Base-by-base conservation (phyloP, 2,888 invertebrate genomes). In the Argyresthia albistria region DNA sequence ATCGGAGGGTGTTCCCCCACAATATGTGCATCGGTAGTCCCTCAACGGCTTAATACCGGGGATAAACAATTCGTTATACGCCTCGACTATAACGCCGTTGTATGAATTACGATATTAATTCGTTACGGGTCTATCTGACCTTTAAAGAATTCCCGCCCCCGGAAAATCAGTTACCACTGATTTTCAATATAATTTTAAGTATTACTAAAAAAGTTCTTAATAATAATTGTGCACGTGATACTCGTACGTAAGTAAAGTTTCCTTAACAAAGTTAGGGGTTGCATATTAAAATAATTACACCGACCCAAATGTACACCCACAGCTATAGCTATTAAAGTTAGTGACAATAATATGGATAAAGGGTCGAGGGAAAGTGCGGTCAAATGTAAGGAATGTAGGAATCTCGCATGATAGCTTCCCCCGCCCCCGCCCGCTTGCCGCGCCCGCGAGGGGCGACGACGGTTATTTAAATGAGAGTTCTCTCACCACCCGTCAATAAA, bases 401-500 rank as follows among this genome's bases (percentile, higher is more conserved):
- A 54, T 54, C 50, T 55, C 55, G 56, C 57, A 57, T 57, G 58
- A 58, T 59, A 57, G 56, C 59, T 53, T 46, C 50, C 51, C 55
- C 58, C 54, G 36, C 52, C 58, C 54, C 54, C 55, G 56, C 55
- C 55, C 56, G 62, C 55, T 57, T 59, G 61, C 59, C 62, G 66
- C 67, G 72, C 68, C 65, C 64, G 57, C 56, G 59, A 55, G 60
- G 62, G 64, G 63, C 67, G 66, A 66, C 75, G 73, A 66, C 75
- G 73, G 76, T 80, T 81, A 81, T 83, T 84, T 81, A 82, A 82
- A 82, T 76, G 78, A 80, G 76, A 70, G 70, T 79, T 80, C 81
- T 83, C 84, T 76, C 73, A 73, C 77, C 82, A 78, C 84, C 86
- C 84, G 82, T 83, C 86, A 83, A 84, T 87, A 83, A 84, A 87